phyloP scores from a whole-genome alignment of 1,140 invertebrate species.

The Camponotus floridanus region DNA sequence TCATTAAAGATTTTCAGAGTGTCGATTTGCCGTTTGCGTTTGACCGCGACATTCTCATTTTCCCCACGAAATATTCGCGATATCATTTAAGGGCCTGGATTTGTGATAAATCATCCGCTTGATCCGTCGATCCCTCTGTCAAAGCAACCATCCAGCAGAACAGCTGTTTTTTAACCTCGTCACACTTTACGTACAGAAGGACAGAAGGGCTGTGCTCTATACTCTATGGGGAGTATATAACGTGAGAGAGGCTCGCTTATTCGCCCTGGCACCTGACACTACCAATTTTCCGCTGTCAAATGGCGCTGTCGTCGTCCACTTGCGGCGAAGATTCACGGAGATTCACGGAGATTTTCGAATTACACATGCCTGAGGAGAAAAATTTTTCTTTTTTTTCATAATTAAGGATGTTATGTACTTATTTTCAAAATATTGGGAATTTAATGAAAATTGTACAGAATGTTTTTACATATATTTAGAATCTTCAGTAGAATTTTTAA shows the following conservation, averaged over 20 bases:
- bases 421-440: no score
- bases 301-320: conserved; percentile 23
- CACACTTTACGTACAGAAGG: conserved; percentile 56
- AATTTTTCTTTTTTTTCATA: no score
- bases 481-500: no score
- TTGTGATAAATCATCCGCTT: conserved; percentile 85
- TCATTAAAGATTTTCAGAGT: conserved; percentile 91
- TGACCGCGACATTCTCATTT: conserved; percentile 85
- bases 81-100: conserved; percentile 85
- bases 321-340: not conserved
- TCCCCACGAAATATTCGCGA: conserved; percentile 86
- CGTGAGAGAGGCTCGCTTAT: not conserved
- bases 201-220: not conserved
- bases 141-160: conserved; percentile 81
- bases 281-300: conserved; percentile 47
- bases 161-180: conserved; percentile 76
- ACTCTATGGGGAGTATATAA: not conserved
- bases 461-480: no score
- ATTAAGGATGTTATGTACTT: no score
- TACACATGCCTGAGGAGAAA: no score
- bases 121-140: conserved; percentile 77
- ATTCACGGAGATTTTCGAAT: no score
- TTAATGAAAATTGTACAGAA: no score
- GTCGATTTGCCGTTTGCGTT: conserved; percentile 90
- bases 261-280: not conserved